A percentile compares a stretch with the other conserved stretches of the same genome.
Evolutionary conservation across 1,140 invertebrate genomes (phyloP).

Genomic region (Ectropis grisescens): DNA sequence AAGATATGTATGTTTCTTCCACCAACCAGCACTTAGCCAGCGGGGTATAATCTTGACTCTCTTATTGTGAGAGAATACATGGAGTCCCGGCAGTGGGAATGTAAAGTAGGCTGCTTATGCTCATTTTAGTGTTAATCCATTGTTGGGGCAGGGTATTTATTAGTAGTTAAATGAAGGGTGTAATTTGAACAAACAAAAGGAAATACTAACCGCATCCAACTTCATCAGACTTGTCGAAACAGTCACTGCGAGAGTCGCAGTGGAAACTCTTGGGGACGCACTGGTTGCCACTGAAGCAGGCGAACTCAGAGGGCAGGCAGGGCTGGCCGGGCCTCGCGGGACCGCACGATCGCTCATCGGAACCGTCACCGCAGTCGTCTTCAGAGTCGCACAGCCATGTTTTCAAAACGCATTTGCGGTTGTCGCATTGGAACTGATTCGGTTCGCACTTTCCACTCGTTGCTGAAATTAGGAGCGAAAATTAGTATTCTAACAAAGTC

Average conservation of each 20-base stretch:
- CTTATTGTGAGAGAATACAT: no score
- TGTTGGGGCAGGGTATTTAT: no score
- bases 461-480: conserved; percentile 20
- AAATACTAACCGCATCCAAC: conserved; percentile 86
- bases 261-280: conserved; percentile 95
- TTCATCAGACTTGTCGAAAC: conserved; percentile 91
- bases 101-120: no score
- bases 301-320: conserved; percentile 87
- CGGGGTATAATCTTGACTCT: no score
- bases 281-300: conserved; percentile 82
- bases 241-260: conserved; percentile 92
- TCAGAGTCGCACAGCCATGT: conserved; percentile 93
- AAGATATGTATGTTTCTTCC: no score
- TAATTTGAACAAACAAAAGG: not conserved
- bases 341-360: conserved; percentile 81
- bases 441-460: conserved; percentile 83
- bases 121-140: no score
- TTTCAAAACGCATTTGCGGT: conserved; percentile 91
- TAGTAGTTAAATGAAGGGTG: no score
- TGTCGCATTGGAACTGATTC: conserved; percentile 91
- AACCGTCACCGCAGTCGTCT: conserved; percentile 93
- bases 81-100: no score
- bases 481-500: no score
- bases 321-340: conserved; percentile 72
- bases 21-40: no score